Evolutionary conservation across 2,888 invertebrate genomes (phyloP).

Genomic region (Pyrochroa serraticornis): DNA sequence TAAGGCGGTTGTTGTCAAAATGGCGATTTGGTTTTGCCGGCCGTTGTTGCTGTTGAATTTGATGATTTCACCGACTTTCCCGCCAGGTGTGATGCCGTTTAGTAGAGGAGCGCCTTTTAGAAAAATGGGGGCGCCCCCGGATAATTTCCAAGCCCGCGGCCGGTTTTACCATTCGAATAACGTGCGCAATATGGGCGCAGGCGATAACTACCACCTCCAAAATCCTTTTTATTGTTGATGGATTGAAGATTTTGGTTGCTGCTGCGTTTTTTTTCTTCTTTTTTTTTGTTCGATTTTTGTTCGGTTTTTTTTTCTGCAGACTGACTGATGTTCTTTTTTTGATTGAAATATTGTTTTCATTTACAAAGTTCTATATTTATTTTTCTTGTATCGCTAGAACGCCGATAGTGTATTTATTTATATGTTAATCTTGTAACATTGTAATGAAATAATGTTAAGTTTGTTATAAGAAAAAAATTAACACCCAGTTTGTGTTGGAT

Average conservation of each 20-base stretch:
- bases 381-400: slow-evolving; percentile 10
- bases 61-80: not conserved
- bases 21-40: not conserved
- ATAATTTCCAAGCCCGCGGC: slow-evolving; percentile 7
- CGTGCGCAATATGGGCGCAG: slow-evolving; percentile 52
- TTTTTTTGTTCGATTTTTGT: slow-evolving; percentile 2
- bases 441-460: not conserved
- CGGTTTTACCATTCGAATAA: slow-evolving; percentile 34
- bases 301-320: slow-evolving; percentile 16
- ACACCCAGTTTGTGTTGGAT: slow-evolving; percentile 15
- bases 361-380: slow-evolving; percentile 23
- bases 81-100: slow-evolving; percentile 41
- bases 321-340: slow-evolving; percentile 12
- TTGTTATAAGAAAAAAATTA: slow-evolving; percentile 16
- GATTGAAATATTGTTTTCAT: slow-evolving; percentile 15
- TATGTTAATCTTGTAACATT: slow-evolving; percentile 9
- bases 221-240: slow-evolving; percentile 49
- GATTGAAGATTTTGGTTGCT: slow-evolving; percentile 5
- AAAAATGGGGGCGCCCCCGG: slow-evolving; percentile 33
- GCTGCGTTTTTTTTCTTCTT: slow-evolving; percentile 6
- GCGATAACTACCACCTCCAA: slow-evolving; percentile 50
- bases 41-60: not conserved
- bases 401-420: slow-evolving; percentile 19
- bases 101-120: slow-evolving; percentile 42
- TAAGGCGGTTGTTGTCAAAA: too few relatives aligned